Evolutionary conservation across 2,888 invertebrate genomes (phyloP), one percentile per base, ranked within the genome.

Genomic region (Spilarctia lutea): DNA sequence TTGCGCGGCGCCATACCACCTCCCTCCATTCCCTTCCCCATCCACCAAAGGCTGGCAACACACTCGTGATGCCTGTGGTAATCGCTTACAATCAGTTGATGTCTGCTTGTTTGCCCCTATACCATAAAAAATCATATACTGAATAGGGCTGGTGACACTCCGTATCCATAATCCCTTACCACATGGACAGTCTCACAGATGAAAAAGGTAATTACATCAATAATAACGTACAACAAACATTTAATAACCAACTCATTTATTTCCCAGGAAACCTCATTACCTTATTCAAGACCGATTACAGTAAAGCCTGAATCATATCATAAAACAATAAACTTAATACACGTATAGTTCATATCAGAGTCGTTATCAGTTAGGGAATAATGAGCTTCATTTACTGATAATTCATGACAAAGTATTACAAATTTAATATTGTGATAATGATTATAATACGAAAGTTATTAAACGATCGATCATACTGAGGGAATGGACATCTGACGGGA

Each of bases 361-460:
- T 63, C 66, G 6, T 84, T 85, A 85, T 85, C 84, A 69, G 39
- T 66, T 70, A 67, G 42, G 74, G 77, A 77, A 78, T 83, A 85
- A 84, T 84, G 81, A 86, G 77, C 79, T 77, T 79, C 79, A 79
- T 85, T 86, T 81, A 75, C 79, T 81, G 85, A 85, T 86, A 82
- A 85, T 86, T 83, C 82, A 75, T 84, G 79, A 84, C 83, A 79
- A 79, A 76, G 78, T 48, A 68, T 67, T 79, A 84, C 72, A 77
- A 77, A 74, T 71, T 73, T 75, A 70, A 75, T 73, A 75, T 68
- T 60, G 65, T 27, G 76, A 76, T 76, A 73, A 76, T 74, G 66
- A 71, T 35, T 35, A 66, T 70, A 75, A 73, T 72, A 75, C 48
- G 52, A 42, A 39, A 24, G 73, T 79, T 83, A 85, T 85, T 81